Evolutionary conservation across 1,140 invertebrate genomes (phyloP).

Genomic region (Drosophila prosaltans): DNA sequence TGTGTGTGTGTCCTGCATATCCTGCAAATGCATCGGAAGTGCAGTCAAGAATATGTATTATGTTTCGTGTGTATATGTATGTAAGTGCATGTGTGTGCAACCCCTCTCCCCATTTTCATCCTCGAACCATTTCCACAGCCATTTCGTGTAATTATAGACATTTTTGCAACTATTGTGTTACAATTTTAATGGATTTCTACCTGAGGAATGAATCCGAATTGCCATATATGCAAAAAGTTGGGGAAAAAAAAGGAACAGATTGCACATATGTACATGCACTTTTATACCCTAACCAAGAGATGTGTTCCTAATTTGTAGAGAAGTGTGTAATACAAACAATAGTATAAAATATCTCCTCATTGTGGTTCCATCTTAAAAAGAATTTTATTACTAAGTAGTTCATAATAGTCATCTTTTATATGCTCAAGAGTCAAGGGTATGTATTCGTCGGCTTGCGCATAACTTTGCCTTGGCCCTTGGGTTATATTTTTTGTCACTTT

Average conservation of each 20-base stretch:
- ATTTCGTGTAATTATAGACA: slow-evolving; percentile 72
- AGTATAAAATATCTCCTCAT: no score
- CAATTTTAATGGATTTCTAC: slow-evolving; percentile 72
- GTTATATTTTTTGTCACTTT: not conserved
- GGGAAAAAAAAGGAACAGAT: not conserved
- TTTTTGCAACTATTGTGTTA: slow-evolving; percentile 75
- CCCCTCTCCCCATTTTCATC: slow-evolving; percentile 9
- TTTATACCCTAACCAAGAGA: not conserved
- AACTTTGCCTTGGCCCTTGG: not conserved
- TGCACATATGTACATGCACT: not conserved
- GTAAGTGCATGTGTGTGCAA: slow-evolving; percentile 29
- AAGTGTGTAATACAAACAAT: no score
- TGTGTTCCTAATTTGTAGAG: no score
- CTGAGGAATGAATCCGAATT: slow-evolving; percentile 49
- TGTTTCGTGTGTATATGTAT: slow-evolving; percentile 6
- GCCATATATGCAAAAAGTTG: slow-evolving; percentile 45
- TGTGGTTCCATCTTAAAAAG: no score
- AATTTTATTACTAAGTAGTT: no score
- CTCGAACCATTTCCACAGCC: slow-evolving; percentile 32
- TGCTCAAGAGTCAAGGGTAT: not conserved
- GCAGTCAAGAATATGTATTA: slow-evolving; percentile 55
- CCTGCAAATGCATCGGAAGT: slow-evolving; percentile 66
- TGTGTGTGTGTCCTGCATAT: slow-evolving; percentile 34
- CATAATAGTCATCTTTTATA: no score
- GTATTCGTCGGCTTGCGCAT: not conserved